Evolutionary conservation across 1,140 invertebrate genomes (phyloP).

Genomic region (Euwallacea similis): DNA sequence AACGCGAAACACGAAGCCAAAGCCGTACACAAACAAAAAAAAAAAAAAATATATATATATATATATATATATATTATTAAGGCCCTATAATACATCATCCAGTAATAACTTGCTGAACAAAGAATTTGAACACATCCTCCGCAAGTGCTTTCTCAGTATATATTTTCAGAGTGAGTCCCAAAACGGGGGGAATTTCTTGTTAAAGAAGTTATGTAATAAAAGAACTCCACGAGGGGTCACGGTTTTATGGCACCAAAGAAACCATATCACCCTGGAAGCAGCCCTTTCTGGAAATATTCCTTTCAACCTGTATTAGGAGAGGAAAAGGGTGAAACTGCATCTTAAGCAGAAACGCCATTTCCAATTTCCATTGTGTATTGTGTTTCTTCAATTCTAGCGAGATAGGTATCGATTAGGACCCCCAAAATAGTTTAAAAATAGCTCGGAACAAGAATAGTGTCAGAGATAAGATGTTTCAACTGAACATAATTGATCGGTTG

Average conservation of each 20-base stretch:
- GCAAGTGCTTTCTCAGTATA: background rate
- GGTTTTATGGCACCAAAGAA: conserved; percentile 2
- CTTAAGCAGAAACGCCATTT: no score
- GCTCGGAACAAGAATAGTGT: no score
- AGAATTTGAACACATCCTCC: background rate
- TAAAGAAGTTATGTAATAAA: conserved; percentile 5
- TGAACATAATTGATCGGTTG: no score
- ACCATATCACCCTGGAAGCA: background rate
- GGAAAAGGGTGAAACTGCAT: no score
- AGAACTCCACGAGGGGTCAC: background rate
- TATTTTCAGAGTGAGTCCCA: conserved; percentile 1
- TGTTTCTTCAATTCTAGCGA: no score
- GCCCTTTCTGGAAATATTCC: background rate
- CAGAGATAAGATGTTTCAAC: no score
- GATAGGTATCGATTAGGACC: no score
- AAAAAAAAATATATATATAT: background rate
- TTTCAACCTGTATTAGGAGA: background rate
- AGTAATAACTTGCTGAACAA: background rate
- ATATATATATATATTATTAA: conserved; percentile 11
- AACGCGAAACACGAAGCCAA: no score
- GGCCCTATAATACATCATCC: background rate
- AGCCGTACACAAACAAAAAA: background rate
- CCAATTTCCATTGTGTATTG: no score
- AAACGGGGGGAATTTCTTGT: background rate
- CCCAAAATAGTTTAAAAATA: no score